Conservation (phyloP, 2,888 invertebrate species). For the Blera fallax region DNA sequence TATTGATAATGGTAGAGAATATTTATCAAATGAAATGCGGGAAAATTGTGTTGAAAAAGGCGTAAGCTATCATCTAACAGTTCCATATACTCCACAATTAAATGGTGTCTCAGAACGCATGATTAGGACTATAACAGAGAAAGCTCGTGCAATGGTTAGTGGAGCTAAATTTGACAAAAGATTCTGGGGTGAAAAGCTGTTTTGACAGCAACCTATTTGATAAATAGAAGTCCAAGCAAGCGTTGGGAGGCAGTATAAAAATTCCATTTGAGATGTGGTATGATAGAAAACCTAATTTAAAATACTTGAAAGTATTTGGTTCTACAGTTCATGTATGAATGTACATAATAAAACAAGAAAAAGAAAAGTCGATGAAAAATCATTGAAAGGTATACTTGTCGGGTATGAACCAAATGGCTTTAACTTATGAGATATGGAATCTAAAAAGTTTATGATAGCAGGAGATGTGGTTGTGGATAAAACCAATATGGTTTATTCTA, state of each 20-base stretch:
- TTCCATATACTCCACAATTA: slow-evolving; percentile 78
- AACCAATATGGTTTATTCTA: slow-evolving; percentile 74
- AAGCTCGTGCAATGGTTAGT: slow-evolving; percentile 76
- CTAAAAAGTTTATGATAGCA: slow-evolving; percentile 74
- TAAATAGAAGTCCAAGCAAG: slow-evolving; percentile 78
- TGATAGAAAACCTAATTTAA: slow-evolving; percentile 25
- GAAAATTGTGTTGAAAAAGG: slow-evolving; percentile 75
- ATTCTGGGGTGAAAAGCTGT: slow-evolving; percentile 79
- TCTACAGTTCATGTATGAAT: slow-evolving; percentile 20
- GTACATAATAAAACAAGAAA: slow-evolving; percentile 31
- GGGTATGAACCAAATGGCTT: slow-evolving; percentile 73
- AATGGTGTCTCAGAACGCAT: slow-evolving; percentile 79
- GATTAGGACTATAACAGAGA: slow-evolving; percentile 78
- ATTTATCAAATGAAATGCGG: slow-evolving; percentile 76
- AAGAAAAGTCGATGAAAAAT: slow-evolving; percentile 32
- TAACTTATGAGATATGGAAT: slow-evolving; percentile 76
- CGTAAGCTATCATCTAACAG: slow-evolving; percentile 77
- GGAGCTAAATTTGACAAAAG: slow-evolving; percentile 75
- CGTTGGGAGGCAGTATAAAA: slow-evolving; percentile 76
- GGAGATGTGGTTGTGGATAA: slow-evolving; percentile 78
- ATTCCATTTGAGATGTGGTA: slow-evolving; percentile 77
- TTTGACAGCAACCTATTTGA: slow-evolving; percentile 77
- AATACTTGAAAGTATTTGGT: slow-evolving; percentile 46
- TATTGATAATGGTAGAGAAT: slow-evolving; percentile 76
- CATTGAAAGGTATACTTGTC: slow-evolving; percentile 34